These are phyloP conservation scores for Planococcus citri DNA, from an alignment of 1,140 invertebrate genomes.

Conservation along the genomic window DNA sequence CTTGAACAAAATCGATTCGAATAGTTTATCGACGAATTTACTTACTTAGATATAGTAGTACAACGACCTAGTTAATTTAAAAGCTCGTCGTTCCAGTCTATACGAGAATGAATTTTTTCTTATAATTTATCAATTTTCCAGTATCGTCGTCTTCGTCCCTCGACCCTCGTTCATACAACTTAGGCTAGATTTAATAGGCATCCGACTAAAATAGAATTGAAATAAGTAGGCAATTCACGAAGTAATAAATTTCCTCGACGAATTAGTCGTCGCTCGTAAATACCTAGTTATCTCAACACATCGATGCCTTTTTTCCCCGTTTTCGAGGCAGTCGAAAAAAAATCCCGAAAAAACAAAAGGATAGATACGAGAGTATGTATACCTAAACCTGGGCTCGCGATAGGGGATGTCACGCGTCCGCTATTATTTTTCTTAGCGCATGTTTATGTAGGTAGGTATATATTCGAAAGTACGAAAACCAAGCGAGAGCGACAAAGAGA, in stretches of 20 bases:
- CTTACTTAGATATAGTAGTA: too few relatives aligned
- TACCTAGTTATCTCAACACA: neutral
- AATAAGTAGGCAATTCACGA: too few relatives aligned
- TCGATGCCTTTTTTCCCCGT: neutral
- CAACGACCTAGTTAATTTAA: too few relatives aligned
- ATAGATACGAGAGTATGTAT: too few relatives aligned
- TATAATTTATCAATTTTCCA: too few relatives aligned
- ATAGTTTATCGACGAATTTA: too few relatives aligned
- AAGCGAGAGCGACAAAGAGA: neutral
- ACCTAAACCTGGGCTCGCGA: neutral
- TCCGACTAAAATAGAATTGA: neutral
- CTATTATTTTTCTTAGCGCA: constrained; percentile 7
- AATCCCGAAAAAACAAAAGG: neutral
- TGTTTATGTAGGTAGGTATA: neutral
- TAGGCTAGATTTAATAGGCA: too few relatives aligned
- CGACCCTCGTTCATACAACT: too few relatives aligned
- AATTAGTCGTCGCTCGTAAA: neutral
- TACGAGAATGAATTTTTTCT: too few relatives aligned
- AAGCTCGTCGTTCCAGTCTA: too few relatives aligned
- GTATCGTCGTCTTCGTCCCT: too few relatives aligned
- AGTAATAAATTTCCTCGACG: neutral
- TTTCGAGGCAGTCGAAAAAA: neutral
- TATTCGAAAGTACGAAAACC: neutral
- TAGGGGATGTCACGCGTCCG: neutral
- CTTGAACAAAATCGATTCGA: too few relatives aligned